A percentile compares a stretch with the other conserved stretches of the same genome.
phyloP scores from a whole-genome alignment of 2,888 invertebrate genomes.

The Cylloceria caligata region DNA sequence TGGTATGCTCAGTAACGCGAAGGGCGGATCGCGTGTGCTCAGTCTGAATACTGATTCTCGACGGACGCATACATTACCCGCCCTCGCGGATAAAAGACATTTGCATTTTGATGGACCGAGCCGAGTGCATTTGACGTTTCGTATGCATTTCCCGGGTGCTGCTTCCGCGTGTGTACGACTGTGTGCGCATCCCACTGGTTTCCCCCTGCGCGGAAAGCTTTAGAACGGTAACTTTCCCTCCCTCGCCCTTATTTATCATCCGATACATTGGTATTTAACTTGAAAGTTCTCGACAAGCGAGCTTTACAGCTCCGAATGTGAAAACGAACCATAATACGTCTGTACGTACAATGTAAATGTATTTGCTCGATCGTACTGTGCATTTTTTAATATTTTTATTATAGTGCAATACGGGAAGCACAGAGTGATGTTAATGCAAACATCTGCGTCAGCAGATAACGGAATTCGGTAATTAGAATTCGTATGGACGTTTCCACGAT shows the following conservation, averaged over 20 bases:
- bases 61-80: conserved; percentile 80
- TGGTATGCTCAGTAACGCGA: conserved; percentile 72
- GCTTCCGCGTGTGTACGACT: conserved; percentile 49
- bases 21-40: conserved; percentile 78
- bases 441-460: background rate
- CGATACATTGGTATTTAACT: conserved; percentile 74
- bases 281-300: conserved; percentile 21
- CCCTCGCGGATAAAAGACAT: conserved; percentile 80
- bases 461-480: conserved; percentile 17
- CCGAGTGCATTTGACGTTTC: conserved; percentile 82
- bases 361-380: background rate
- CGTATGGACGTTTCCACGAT: conserved; percentile 24
- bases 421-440: background rate
- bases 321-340: too few relatives aligned
- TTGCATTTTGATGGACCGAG: conserved; percentile 82
- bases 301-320: conserved; percentile 16
- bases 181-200: conserved; percentile 42
- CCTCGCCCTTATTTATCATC: conserved; percentile 68
- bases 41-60: conserved; percentile 81
- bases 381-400: background rate
- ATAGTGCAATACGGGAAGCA: background rate
- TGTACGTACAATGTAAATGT: too few relatives aligned
- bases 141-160: conserved; percentile 76
- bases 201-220: conserved; percentile 6
- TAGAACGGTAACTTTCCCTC: conserved; percentile 29